A percentile compares a stretch with the other conserved stretches of the same genome.
These are phyloP conservation scores for Columbina picui DNA, from an alignment of 2,113 vertebrate species.

Conservation along the genomic window DNA sequence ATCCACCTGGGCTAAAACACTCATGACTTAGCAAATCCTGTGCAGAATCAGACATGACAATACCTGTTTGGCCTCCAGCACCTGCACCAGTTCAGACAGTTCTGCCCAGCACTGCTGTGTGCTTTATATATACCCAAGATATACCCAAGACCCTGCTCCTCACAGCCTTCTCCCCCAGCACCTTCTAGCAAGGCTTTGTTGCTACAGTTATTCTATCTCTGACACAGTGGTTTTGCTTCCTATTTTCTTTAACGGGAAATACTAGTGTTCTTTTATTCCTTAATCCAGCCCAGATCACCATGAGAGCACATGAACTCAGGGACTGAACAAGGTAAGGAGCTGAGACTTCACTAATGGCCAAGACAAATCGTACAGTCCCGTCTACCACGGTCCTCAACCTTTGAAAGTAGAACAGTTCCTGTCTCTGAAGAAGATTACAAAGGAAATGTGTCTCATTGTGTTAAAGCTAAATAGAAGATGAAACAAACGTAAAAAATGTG, in stretches of 20 bases:
- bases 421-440: not conserved
- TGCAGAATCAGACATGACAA: not conserved
- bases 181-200: not conserved
- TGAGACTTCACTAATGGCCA: not conserved
- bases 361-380: not conserved
- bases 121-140: not conserved
- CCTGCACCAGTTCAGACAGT: not conserved
- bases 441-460: not conserved
- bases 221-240: not conserved
- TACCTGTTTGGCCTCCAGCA: not conserved
- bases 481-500: conserved; percentile 2
- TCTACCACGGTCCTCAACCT: not conserved
- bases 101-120: not conserved
- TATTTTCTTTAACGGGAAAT: not conserved
- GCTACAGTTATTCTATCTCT: not conserved
- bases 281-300: not conserved
- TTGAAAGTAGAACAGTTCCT: not conserved
- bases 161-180: not conserved
- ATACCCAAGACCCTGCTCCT: not conserved
- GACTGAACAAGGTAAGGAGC: not conserved
- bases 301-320: fast-evolving
- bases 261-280: not conserved
- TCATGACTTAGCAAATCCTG: not conserved
- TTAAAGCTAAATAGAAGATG: conserved; percentile 6
- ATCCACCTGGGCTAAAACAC: not conserved